These are phyloP conservation scores for Eupithecia tripunctaria DNA, from an alignment of 2,888 invertebrate genomes.

Conservation along the genomic window DNA sequence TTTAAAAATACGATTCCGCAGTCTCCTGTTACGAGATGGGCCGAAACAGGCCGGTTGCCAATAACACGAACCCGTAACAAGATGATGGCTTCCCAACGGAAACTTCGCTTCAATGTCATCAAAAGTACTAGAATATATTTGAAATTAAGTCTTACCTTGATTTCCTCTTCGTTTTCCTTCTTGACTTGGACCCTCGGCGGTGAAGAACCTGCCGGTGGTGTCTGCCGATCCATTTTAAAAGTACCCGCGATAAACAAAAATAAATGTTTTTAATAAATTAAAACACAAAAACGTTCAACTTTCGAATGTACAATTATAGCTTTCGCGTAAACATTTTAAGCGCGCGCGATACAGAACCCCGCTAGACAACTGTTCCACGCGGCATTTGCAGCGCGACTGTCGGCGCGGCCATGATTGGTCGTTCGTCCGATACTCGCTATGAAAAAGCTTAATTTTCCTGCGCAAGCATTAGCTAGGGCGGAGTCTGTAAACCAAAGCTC, in stretches of 20 bases:
- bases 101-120: constrained; percentile 64
- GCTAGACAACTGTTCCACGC: constrained; percentile 50
- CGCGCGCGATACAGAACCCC: constrained; percentile 34
- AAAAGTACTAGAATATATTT: constrained; percentile 53
- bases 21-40: constrained; percentile 75
- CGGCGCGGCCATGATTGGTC: constrained; percentile 53
- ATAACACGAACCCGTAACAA: constrained; percentile 70
- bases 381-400: constrained; percentile 66
- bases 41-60: constrained; percentile 77
- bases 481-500: constrained; percentile 47
- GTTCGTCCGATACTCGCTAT: constrained; percentile 41
- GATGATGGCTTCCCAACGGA: constrained; percentile 73
- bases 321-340: constrained; percentile 74
- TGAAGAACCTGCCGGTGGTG: constrained; percentile 64
- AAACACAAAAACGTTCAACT: constrained; percentile 32
- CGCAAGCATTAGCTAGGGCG: constrained; percentile 64
- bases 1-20: constrained; percentile 81
- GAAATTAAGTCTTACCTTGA: constrained; percentile 84
- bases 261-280: constrained; percentile 15
- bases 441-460: constrained; percentile 68
- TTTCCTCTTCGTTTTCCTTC: constrained; percentile 90
- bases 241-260: constrained; percentile 19
- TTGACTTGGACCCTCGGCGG: constrained; percentile 82
- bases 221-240: constrained; percentile 80
- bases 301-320: constrained; percentile 57